phyloP scores from a whole-genome alignment of 2,888 invertebrate genomes.

The Mimas tiliae region DNA sequence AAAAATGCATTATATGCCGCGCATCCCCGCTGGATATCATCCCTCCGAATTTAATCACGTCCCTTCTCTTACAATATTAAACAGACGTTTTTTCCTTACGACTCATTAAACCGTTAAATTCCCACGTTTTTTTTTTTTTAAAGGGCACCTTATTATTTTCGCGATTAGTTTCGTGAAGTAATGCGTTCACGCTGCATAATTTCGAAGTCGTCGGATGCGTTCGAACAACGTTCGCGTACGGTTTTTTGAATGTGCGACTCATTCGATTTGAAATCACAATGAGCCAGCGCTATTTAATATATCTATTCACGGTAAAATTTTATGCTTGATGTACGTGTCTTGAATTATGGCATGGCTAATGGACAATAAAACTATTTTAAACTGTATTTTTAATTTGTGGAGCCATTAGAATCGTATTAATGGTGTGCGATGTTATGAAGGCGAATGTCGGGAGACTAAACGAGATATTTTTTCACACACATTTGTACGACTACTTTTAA shows the following conservation, averaged over 20 bases:
- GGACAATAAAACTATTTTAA: conserved; percentile 5
- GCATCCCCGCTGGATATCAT: conserved; percentile 78
- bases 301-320: conserved; percentile 50
- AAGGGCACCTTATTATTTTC: conserved; percentile 55
- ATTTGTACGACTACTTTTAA: no score
- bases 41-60: conserved; percentile 76
- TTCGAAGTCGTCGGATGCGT: conserved; percentile 53
- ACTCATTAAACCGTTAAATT: conserved; percentile 76
- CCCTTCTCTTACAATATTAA: conserved; percentile 69
- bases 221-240: conserved; percentile 46
- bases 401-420: not conserved
- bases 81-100: conserved; percentile 65
- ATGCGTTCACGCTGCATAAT: conserved; percentile 83
- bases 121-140: conserved; percentile 75
- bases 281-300: conserved; percentile 64
- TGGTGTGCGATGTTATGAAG: not conserved
- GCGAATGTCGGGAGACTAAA: not conserved
- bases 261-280: conserved; percentile 52
- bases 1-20: conserved; percentile 75
- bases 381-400: conserved; percentile 23
- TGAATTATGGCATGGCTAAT: conserved; percentile 14
- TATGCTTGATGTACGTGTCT: conserved; percentile 39
- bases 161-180: conserved; percentile 75
- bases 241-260: conserved; percentile 55
- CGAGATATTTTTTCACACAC: no score